phyloP scores from a whole-genome alignment of 2,888 invertebrate species.

The Julus scandinavius region DNA sequence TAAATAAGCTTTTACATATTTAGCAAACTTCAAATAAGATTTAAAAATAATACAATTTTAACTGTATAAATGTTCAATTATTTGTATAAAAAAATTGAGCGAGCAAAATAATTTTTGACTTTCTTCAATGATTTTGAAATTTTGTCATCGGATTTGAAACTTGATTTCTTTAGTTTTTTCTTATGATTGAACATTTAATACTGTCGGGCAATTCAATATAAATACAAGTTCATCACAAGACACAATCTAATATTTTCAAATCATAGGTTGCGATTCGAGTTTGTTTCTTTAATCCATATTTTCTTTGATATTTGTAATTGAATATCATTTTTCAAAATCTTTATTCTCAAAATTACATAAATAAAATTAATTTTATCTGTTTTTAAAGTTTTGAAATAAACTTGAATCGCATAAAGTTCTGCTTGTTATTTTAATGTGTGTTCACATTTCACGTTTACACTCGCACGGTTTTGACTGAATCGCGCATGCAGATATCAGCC shows the following conservation, averaged over 20 bases:
- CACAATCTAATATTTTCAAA: constrained; percentile 4
- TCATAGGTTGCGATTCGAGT: background rate
- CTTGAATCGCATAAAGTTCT: background rate
- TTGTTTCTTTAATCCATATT: background rate
- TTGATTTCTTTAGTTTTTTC: background rate
- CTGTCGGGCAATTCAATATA: background rate
- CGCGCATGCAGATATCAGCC: constrained; percentile 21
- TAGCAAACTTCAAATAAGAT: no score
- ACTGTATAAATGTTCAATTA: background rate
- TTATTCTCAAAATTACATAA: background rate
- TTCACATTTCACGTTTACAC: background rate
- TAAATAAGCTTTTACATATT: no score
- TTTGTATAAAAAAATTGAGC: no score
- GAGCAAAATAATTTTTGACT: no score
- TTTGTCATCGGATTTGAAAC: no score
- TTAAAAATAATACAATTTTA: background rate
- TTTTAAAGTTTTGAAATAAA: background rate
- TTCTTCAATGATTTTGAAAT: no score
- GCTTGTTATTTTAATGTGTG: constrained; percentile 20
- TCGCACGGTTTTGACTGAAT: background rate
- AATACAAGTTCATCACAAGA: background rate
- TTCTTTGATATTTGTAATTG: background rate
- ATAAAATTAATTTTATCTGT: background rate
- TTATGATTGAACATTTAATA: background rate
- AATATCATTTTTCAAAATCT: background rate